Evolutionary conservation across 2,113 vertebrate genomes (phyloP).

Genomic region (Burhinus bistriatus): DNA sequence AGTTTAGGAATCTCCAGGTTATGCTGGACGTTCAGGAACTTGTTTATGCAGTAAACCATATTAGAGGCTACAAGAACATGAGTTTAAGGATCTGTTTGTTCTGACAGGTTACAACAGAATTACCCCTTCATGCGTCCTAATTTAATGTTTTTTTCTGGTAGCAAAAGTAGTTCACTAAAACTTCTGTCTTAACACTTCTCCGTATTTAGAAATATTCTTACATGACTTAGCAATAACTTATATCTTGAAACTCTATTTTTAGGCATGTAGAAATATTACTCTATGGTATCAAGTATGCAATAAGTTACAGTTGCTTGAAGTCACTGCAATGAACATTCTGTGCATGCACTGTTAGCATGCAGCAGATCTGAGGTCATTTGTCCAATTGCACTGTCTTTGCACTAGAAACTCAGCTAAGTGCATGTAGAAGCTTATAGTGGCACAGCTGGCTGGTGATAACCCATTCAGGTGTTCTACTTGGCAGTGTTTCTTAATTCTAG

Average conservation of each 20-base stretch:
- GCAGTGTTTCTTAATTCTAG: background rate
- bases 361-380: background rate
- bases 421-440: background rate
- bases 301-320: background rate
- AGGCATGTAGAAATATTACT: background rate
- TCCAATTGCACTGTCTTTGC: rapidly evolving
- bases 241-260: background rate
- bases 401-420: background rate
- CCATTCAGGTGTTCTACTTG: background rate
- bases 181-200: background rate
- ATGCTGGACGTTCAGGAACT: background rate
- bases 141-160: background rate
- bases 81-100: background rate
- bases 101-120: background rate
- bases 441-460: background rate
- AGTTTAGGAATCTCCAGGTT: background rate
- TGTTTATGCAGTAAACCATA: background rate
- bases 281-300: background rate
- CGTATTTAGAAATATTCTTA: background rate
- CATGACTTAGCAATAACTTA: background rate
- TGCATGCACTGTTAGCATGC: background rate
- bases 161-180: background rate
- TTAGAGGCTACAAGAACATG: background rate
- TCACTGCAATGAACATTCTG: background rate
- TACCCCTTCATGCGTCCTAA: background rate